phyloP scores from a whole-genome alignment of 2,113 vertebrate genomes.

The Oreochromis niloticus region DNA sequence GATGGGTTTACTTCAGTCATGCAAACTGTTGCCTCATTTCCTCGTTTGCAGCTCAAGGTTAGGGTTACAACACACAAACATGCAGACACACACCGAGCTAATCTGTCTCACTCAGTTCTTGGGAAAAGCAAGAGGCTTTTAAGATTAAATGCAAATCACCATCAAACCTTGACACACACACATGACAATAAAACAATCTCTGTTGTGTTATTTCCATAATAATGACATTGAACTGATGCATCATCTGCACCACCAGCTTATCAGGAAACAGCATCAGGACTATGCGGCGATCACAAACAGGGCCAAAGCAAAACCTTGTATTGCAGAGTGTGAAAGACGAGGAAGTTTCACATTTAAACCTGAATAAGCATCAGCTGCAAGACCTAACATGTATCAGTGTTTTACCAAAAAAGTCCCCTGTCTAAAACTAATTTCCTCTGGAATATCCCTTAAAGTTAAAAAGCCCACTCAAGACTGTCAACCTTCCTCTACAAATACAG shows the following conservation, averaged over 20 bases:
- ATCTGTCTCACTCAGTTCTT: not conserved
- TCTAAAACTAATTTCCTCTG: not conserved
- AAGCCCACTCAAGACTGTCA: not conserved
- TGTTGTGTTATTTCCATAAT: not conserved
- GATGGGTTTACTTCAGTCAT: not conserved
- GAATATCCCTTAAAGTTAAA: not conserved
- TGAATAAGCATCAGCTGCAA: not conserved
- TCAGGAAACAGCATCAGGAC: not conserved
- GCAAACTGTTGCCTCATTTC: not conserved
- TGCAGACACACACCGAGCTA: not conserved
- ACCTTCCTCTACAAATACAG: not conserved
- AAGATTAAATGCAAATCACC: slow-evolving; percentile 29
- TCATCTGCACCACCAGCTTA: not conserved
- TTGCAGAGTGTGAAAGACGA: not conserved
- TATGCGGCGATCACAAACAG: not conserved
- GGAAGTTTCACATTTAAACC: not conserved
- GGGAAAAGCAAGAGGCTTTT: slow-evolving; percentile 22
- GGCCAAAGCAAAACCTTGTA: not conserved
- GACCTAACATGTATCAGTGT: not conserved
- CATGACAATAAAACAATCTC: not conserved
- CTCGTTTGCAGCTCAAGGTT: not conserved
- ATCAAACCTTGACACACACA: not conserved
- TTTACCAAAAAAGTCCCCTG: not conserved
- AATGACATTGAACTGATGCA: not conserved
- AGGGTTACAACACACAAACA: not conserved